Evolutionary conservation across 1,140 invertebrate species (phyloP).

Genomic region (Elymnias hypermnestra): DNA sequence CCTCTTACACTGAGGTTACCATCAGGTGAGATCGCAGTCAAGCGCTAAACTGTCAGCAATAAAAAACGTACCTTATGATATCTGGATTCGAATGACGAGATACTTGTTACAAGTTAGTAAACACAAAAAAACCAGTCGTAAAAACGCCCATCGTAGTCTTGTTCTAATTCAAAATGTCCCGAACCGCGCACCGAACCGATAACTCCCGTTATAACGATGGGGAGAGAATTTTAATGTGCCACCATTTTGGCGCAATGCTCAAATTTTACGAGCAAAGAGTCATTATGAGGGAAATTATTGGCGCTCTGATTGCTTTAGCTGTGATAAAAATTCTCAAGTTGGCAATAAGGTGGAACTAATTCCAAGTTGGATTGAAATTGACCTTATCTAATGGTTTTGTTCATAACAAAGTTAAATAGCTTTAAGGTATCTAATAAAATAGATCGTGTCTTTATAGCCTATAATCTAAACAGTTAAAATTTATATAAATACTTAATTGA

Average conservation of each 20-base stretch:
- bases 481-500: too few species aligned
- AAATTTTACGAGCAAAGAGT: conserved; percentile 72
- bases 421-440: neutral
- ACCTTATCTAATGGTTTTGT: conserved; percentile 41
- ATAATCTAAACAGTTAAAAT: too few species aligned
- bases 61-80: too few species aligned
- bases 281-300: conserved; percentile 76
- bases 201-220: conserved; percentile 71
- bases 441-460: too few species aligned
- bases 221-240: conserved; percentile 74
- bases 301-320: conserved; percentile 72
- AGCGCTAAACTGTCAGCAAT: too few species aligned
- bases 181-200: conserved; percentile 55
- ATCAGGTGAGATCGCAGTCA: too few species aligned
- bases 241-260: conserved; percentile 75
- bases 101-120: too few species aligned
- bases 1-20: too few species aligned
- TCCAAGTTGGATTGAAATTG: conserved; percentile 57
- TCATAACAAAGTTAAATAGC: neutral
- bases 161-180: conserved; percentile 59
- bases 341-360: conserved; percentile 75
- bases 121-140: too few species aligned
- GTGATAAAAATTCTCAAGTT: conserved; percentile 75
- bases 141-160: neutral
- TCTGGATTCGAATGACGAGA: too few species aligned